Base-by-base conservation (phyloP, 2,888 invertebrate genomes). In the Cotesia congregata region DNA sequence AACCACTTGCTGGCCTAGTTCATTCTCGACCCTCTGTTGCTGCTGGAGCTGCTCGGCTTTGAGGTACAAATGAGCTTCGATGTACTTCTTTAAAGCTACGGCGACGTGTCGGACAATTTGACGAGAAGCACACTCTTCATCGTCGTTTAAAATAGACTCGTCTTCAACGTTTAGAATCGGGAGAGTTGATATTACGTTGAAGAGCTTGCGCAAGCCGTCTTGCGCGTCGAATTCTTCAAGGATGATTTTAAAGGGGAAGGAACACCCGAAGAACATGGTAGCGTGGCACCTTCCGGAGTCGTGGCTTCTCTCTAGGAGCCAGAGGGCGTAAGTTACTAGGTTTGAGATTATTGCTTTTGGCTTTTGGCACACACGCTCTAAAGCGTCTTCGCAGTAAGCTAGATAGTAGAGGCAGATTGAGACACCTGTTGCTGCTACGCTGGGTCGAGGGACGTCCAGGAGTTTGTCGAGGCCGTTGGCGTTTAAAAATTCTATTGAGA, bases 201-300 rank as follows among this genome's bases (percentile, higher is more conserved):
- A 96, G 1, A 99, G 91, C 88, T 97, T 96, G 12, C 99, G 91
- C 4, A 99, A 91, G 0, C 99, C 99, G 90, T 99, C 98, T 90
- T 96, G 93, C n/a, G 90, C 92, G 90, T 99, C 99, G 87, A 99
- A 99, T 88, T 98, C 95, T 83, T 98, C 97, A 6, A 99, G 91
- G 85, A 99, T 97, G 0, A 97, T 94, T 83, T 96, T 93, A 90
- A 98, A 99, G 83, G 97, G 95, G 90, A 98, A 98, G 6, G 97
- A 96, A 70, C 98, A 93, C 0, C 97, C 96, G 89, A 99, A 98
- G 91, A 99, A 99, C 97, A 98, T 98, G 39, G 98, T 97, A 1
- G 98, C 98, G 90, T 99, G 98, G 86, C 98, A 98, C 78, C 98
- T 93, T n/a, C 98, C 98, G 0, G 98, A 98, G 91, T 98, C 98